A percentile compares a stretch with the other conserved stretches of the same genome.
These are phyloP conservation scores for Labeo calbasu DNA, from an alignment of 2,797 vertebrate genomes.

Conservation along the genomic window DNA sequence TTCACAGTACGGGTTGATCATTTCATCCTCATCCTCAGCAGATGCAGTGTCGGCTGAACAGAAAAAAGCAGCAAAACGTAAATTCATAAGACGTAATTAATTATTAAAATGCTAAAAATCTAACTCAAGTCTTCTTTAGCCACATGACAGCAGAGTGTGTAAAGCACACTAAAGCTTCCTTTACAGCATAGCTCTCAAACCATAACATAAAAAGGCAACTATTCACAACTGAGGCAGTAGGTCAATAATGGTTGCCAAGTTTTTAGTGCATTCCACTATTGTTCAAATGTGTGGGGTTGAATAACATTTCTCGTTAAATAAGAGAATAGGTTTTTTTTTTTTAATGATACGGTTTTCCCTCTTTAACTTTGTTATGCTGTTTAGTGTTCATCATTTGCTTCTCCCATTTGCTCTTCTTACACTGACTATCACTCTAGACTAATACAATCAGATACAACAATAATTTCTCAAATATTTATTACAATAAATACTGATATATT, in stretches of 20 bases:
- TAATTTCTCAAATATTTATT: not conserved
- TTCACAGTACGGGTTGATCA: conserved; percentile 90
- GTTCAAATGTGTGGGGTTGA: not conserved
- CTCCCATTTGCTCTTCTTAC: not conserved
- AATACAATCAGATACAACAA: not conserved
- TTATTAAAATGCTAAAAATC: not conserved
- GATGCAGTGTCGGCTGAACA: conserved; percentile 59
- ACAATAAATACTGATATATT: not conserved
- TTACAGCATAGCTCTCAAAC: not conserved
- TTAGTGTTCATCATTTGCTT: not conserved
- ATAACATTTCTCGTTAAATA: too few relatives aligned
- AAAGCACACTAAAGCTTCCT: not conserved
- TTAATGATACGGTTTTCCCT: too few relatives aligned
- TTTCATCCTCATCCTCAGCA: conserved; percentile 75
- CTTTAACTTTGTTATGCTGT: not conserved
- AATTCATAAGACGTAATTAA: not conserved
- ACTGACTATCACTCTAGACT: too few relatives aligned
- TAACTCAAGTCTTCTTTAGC: too few relatives aligned
- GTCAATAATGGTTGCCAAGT: not conserved
- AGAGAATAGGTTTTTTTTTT: too few relatives aligned
- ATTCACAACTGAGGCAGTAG: not conserved
- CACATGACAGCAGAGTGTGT: not conserved
- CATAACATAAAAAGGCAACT: not conserved
- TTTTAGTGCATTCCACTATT: not conserved
- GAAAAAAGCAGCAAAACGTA: not conserved